Evolutionary conservation across 2,797 vertebrate species (phyloP).

Genomic region (Crax fasciolata): DNA sequence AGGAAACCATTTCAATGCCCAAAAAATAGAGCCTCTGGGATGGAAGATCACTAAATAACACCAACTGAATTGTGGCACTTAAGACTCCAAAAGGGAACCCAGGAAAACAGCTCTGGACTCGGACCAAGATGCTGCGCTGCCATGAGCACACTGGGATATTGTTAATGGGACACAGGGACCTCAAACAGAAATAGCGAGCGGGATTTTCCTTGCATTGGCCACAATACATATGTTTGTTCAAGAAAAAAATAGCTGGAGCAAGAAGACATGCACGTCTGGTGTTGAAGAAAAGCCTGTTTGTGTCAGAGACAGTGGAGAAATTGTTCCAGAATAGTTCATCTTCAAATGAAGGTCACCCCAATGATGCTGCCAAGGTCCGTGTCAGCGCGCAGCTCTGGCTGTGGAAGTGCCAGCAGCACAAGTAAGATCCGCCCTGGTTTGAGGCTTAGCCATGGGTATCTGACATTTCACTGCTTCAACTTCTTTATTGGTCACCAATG

Average conservation of each 20-base stretch:
- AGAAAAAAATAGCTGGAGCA: constrained; percentile 83
- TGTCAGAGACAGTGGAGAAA: constrained; percentile 79
- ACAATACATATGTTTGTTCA: constrained; percentile 88
- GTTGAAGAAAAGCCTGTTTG: constrained; percentile 83
- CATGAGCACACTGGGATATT: constrained; percentile 80
- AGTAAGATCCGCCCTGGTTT: background rate
- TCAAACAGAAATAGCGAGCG: constrained; percentile 79
- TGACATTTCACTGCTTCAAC: constrained; percentile 29
- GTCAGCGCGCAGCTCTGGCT: constrained; percentile 46
- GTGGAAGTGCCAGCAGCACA: constrained; percentile 48
- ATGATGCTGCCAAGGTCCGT: constrained; percentile 65
- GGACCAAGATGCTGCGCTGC: constrained; percentile 61
- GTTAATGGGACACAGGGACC: constrained; percentile 77
- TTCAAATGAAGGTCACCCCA: constrained; percentile 73
- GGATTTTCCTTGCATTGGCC: constrained; percentile 83
- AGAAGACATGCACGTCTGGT: constrained; percentile 84
- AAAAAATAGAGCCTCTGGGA: constrained; percentile 46
- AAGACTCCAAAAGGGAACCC: constrained; percentile 74
- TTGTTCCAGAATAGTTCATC: constrained; percentile 82
- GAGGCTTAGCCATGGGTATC: background rate
- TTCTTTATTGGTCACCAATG: background rate
- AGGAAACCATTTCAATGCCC: constrained; percentile 58
- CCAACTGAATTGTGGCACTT: constrained; percentile 59
- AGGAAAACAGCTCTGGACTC: constrained; percentile 65
- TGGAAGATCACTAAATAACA: constrained; percentile 66